Base-by-base conservation (phyloP, 2,113 vertebrate genomes). In the Hiodon tergisus region DNA sequence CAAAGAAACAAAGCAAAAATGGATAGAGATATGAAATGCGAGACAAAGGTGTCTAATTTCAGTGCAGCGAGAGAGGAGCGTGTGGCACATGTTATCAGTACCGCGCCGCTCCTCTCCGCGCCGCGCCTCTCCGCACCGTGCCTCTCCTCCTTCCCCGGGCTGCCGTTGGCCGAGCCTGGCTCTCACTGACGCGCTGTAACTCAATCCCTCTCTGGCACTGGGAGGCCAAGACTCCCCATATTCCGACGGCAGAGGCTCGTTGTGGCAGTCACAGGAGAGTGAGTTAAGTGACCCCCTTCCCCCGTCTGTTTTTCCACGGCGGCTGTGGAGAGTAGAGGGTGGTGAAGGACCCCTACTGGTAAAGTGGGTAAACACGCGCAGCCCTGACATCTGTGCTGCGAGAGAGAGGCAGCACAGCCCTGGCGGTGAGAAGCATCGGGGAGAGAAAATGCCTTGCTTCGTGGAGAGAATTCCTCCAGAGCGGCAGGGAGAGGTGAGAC, bases 291-390 rank as follows among this genome's bases (percentile, higher is more conserved):
- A 83, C 83, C 85, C 84, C 84, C 81, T 81, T 82, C 82, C 75
- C 73, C 75, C 83, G 84, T 79, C 84, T 85, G 86, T 83, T 81
- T 79, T 85, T 84, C 86, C 84, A 83, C 74, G 81, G 84, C 83
- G 83, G 79, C 80, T 85, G 77, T 86, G 81, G 88, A 85, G 85
- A 89, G 89, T 82, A 83, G 59, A 91, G 89, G 88, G 86, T 86
- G 86, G 85, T 89, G 90, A 90, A 91, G 91, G 90, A 92, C 91
- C 90, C 90, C 90, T 91, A 90, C 91, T 89, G 90, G 91, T 88
- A 89, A 91, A 89, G 88, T 90, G 87, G 90, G 89, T 89, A 90
- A 91, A 89, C 87, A 89, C 77, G 81, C 85, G 71, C 87, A 86
- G 86, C 85, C 85, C 80, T 83, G 85, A 89, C 90, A 91, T 92